Base-by-base conservation (phyloP, 2,888 invertebrate genomes). In the Sarcophaga variegata region DNA sequence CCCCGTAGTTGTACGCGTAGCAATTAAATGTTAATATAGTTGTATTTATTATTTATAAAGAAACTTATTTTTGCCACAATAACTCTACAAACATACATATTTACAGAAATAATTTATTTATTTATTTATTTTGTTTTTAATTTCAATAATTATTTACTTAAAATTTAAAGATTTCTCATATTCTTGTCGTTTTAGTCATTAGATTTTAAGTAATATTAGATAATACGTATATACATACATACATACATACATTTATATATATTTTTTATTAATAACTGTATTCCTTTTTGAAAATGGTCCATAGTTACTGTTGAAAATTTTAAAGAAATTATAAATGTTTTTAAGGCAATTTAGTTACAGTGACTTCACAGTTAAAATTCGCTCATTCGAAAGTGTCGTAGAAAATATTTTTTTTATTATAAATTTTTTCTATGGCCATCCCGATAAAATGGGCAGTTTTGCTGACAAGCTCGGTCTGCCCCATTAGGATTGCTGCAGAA, bases 161-260 rank as follows among this genome's bases (percentile, higher is more conserved):
- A 14, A 12, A 60, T 72, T 60, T 59, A 63, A 70, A 69, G 25
- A 67, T 64, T 37, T 37, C 47, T 59, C 45, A 45, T 81, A 63
- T 81, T 78, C 70, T 85, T 81, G 81, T 81, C 79, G 27, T 71
- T 80, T 82, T 80, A 83, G 86, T 86, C 86, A 86, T 80, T 86
- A 83, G 80, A 37, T 20, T 76, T 71, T 83, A 86, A 79, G 86
- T 76, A 45, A 76, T 86, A 37, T 37, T 37, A 76, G 49, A 69
- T 67, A 62, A 62, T 14, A 47, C 5, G 37, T 22, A 4, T 37
- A 37, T 37, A 37, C 37, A 37, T 37, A 37, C 37, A 37, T 37
- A 37, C 37, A 37, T 37, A 37, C 37, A 10, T 37, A 8, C 8
- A 37, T 37, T 3, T 0, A 76, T 66, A 62, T 59, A 67, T 64